Evolutionary conservation across 2,113 vertebrate species (phyloP).

Genomic region (Nannospalax galili): DNA sequence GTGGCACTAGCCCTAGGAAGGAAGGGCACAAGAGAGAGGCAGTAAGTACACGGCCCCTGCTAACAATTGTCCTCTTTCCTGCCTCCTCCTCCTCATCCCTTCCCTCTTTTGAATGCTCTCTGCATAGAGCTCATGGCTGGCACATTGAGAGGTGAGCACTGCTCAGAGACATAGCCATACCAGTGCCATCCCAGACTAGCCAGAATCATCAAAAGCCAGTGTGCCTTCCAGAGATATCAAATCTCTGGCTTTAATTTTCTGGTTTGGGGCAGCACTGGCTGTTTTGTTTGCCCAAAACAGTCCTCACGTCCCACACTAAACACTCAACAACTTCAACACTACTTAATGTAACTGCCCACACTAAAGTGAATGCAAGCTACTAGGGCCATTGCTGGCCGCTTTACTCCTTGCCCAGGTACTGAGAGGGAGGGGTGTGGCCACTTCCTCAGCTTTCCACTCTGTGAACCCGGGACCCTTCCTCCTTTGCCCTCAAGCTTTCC

Average conservation of each 20-base stretch:
- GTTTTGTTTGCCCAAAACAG: too few species aligned
- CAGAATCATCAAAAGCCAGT: not conserved
- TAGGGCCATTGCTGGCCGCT: not conserved
- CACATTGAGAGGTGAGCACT: not conserved
- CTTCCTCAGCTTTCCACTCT: not conserved
- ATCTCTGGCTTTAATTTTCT: not conserved
- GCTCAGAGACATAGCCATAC: not conserved
- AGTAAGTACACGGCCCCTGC: not conserved
- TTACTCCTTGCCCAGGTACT: not conserved
- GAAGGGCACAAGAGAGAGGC: not conserved
- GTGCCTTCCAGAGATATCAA: not conserved
- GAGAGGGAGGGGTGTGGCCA: conserved; percentile 52
- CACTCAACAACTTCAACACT: not conserved
- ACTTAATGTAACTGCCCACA: not conserved
- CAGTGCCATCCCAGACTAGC: not conserved
- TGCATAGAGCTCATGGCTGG: not conserved
- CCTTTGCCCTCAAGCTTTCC: not conserved
- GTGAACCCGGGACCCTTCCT: not conserved
- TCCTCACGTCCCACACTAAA: not conserved
- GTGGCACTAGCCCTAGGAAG: conserved; percentile 68
- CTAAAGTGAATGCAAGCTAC: not conserved
- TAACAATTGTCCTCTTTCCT: not conserved
- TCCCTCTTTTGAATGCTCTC: not conserved
- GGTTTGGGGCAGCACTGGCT: not conserved
- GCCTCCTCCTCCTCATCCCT: not conserved